These are phyloP conservation scores for Leptosomus discolor DNA, from an alignment of 2,113 vertebrate genomes.

Conservation along the genomic window DNA sequence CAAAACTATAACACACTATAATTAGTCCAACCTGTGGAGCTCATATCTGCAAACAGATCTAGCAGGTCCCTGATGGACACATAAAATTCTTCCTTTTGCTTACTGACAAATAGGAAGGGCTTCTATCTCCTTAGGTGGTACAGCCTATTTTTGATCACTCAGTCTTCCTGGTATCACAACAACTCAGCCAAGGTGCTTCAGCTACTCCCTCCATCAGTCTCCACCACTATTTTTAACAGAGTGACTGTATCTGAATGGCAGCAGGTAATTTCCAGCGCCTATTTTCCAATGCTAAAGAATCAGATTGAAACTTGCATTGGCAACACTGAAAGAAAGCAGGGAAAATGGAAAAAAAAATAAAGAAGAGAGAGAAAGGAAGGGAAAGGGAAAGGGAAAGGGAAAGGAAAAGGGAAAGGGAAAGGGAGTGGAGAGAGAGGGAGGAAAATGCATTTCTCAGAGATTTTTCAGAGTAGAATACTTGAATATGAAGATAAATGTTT, in stretches of 20 bases:
- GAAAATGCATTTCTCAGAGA: not conserved
- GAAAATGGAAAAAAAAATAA: too few species aligned
- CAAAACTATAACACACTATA: not conserved
- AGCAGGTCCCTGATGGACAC: not conserved
- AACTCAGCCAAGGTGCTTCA: not conserved
- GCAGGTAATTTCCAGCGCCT: not conserved
- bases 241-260: not conserved
- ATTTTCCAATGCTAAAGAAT: not conserved
- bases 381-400: fast-evolving
- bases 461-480: not conserved
- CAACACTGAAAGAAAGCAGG: not conserved
- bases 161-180: not conserved
- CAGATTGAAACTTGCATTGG: not conserved
- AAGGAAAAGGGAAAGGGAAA: not conserved
- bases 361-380: too few species aligned
- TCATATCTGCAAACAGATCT: not conserved
- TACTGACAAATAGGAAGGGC: not conserved
- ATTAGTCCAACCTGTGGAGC: not conserved
- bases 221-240: not conserved
- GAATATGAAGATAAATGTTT: not conserved
- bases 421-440: not conserved
- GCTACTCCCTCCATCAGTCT: not conserved
- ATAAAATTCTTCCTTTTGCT: not conserved
- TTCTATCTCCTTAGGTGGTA: not conserved
- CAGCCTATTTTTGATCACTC: not conserved